phyloP scores from a whole-genome alignment of 2,888 invertebrate species.

The Drosophila histrio region DNA sequence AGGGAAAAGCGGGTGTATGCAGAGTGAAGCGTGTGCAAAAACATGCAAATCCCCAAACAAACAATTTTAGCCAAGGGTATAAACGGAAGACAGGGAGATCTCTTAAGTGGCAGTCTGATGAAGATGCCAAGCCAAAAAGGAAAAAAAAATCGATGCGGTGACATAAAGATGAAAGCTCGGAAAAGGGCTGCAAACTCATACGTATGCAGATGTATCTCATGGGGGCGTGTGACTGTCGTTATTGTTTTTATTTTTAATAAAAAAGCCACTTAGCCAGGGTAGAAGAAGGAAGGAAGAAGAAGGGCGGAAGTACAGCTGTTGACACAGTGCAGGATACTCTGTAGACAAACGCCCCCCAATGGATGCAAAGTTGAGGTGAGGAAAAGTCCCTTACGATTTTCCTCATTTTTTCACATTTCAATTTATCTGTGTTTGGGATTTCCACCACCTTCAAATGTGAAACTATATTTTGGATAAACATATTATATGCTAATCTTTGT shows the following conservation, averaged over 20 bases:
- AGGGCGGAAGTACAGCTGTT: constrained; percentile 9
- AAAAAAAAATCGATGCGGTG: constrained; percentile 69
- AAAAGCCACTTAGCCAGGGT: constrained; percentile 33
- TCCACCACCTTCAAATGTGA: no score
- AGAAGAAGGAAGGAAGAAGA: background rate
- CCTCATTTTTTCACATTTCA: no score
- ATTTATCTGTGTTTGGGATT: no score
- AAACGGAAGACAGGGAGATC: constrained; percentile 29
- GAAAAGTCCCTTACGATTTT: no score
- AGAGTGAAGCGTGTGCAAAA: constrained; percentile 57
- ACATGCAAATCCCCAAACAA: constrained; percentile 79
- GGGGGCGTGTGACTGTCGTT: constrained; percentile 42
- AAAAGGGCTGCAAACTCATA: constrained; percentile 46
- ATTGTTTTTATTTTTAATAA: constrained; percentile 70
- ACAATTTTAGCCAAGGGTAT: constrained; percentile 74
- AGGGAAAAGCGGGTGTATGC: background rate
- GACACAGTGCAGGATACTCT: constrained; percentile 29
- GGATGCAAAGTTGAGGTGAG: background rate
- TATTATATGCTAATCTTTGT: no score
- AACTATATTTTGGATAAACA: no score
- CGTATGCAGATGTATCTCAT: background rate
- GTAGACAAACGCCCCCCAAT: constrained; percentile 1
- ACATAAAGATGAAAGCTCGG: constrained; percentile 72
- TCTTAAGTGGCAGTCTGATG: constrained; percentile 61
- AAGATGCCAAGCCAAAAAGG: constrained; percentile 49